Conservation (phyloP, 2,113 vertebrate genomes). For the Carettochelys insculpta region DNA sequence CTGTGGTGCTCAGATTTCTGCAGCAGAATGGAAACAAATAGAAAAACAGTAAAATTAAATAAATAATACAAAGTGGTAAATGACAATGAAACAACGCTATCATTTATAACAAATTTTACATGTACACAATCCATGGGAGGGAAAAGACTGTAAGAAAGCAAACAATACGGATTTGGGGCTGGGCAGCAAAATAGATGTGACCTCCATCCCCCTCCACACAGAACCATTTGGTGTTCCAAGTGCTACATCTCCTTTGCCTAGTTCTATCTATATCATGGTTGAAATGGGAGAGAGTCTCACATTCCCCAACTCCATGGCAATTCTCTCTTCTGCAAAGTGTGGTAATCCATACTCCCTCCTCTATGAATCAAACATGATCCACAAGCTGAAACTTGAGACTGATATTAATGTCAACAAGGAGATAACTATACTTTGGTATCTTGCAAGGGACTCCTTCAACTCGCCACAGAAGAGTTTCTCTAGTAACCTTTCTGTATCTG, state of each 20-base stretch:
- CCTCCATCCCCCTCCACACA: not conserved
- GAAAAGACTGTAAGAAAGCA: not conserved
- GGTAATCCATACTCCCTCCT: not conserved
- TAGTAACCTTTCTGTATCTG: not conserved
- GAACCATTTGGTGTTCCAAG: not conserved
- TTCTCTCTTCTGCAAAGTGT: not conserved
- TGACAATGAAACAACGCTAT: conserved; percentile 17
- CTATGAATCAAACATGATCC: too few species aligned
- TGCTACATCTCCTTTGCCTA: not conserved
- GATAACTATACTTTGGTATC: too few species aligned
- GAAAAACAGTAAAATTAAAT: conserved; percentile 38
- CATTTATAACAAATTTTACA: not conserved
- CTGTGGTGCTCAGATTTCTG: conserved; percentile 50
- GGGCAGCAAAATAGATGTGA: not conserved
- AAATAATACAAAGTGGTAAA: conserved; percentile 50
- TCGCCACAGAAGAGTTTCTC: not conserved
- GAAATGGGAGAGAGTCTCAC: not conserved
- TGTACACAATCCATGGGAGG: not conserved
- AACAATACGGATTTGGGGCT: not conserved
- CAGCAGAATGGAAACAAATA: conserved; percentile 25
- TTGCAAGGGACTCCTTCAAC: not conserved
- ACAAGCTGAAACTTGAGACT: too few species aligned
- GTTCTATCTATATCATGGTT: not conserved
- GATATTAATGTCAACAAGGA: too few species aligned
- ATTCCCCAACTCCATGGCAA: not conserved